These are phyloP conservation scores for Henricia sp. DNA, from an alignment of 53 echinoderm and acorn worm species.

Conservation along the genomic window DNA sequence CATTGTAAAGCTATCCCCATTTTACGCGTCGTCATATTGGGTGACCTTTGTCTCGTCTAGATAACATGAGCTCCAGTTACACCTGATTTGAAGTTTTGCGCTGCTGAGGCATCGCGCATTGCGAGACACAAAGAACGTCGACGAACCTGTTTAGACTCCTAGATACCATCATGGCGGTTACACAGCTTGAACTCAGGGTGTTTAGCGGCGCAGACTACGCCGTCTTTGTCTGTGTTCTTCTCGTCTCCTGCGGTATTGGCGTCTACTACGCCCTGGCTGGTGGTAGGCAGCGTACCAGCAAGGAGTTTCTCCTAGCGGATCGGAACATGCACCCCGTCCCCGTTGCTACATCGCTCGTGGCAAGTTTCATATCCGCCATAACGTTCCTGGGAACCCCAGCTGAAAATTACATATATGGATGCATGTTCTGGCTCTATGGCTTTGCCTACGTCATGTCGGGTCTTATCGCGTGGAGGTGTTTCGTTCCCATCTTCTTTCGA, in stretches of 20 bases:
- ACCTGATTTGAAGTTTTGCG: too few species aligned
- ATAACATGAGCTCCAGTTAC: too few species aligned
- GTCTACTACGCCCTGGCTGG: conserved; percentile 75
- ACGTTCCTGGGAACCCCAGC: conserved; percentile 65
- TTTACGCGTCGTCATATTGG: too few species aligned
- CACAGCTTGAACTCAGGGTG: neutral
- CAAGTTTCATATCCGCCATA: conserved; percentile 61
- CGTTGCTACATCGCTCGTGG: conserved; percentile 43
- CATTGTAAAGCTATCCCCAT: too few species aligned
- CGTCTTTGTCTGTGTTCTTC: conserved; percentile 53
- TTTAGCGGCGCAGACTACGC: conserved; percentile 75
- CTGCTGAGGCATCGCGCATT: too few species aligned
- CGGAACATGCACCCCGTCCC: conserved; percentile 77
- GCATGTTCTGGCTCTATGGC: conserved; percentile 64
- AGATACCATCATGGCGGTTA: neutral
- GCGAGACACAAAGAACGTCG: neutral
- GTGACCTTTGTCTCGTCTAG: too few species aligned
- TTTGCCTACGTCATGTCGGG: conserved; percentile 52
- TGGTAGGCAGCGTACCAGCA: conserved; percentile 74
- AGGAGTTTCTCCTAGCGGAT: conserved; percentile 83
- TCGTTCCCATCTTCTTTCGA: conserved; percentile 69
- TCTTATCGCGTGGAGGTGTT: conserved; percentile 23
- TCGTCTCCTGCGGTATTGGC: conserved; percentile 74
- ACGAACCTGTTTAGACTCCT: neutral
- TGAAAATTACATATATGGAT: conserved; percentile 56